Evolutionary conservation across 2,888 invertebrate genomes (phyloP).

Genomic region (Oscheius sp.): DNA sequence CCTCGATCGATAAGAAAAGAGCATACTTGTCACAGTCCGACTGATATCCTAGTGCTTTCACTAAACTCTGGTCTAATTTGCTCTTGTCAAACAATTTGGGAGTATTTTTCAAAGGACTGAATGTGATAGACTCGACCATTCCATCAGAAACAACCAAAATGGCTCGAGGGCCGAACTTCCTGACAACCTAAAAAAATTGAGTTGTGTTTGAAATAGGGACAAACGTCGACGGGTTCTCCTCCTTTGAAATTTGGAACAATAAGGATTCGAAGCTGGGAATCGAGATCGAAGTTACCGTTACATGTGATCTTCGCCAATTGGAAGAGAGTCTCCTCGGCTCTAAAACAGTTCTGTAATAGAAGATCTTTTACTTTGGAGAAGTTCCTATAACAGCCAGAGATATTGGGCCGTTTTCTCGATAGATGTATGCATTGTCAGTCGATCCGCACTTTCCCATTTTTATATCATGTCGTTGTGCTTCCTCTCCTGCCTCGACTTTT

Average conservation of each 20-base stretch:
- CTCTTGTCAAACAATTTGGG: slow-evolving; percentile 62
- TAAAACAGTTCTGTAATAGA: background rate
- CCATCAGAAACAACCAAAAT: slow-evolving; percentile 45
- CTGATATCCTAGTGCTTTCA: slow-evolving; percentile 43
- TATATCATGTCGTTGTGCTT: slow-evolving; percentile 39
- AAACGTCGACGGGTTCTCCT: slow-evolving; percentile 14
- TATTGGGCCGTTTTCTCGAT: slow-evolving; percentile 39
- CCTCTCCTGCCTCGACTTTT: slow-evolving; percentile 32
- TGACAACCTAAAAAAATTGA: slow-evolving; percentile 32
- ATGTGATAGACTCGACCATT: slow-evolving; percentile 44
- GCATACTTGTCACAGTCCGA: slow-evolving; percentile 10
- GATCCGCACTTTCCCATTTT: slow-evolving; percentile 43
- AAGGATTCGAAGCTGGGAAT: slow-evolving; percentile 37
- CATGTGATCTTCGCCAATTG: slow-evolving; percentile 46
- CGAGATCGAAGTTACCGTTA: slow-evolving; percentile 43
- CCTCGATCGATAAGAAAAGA: background rate
- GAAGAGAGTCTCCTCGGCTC: slow-evolving; percentile 35
- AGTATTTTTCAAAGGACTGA: slow-evolving; percentile 46
- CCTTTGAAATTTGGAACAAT: slow-evolving; percentile 39
- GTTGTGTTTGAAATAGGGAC: background rate
- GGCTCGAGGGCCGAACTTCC: slow-evolving; percentile 37
- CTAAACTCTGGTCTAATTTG: slow-evolving; percentile 59
- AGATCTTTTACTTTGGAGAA: background rate
- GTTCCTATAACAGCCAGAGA: slow-evolving; percentile 36
- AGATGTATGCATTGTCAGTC: slow-evolving; percentile 35